Evolutionary conservation across 2,113 vertebrate genomes (phyloP).

Genomic region (Rallus limicola): DNA sequence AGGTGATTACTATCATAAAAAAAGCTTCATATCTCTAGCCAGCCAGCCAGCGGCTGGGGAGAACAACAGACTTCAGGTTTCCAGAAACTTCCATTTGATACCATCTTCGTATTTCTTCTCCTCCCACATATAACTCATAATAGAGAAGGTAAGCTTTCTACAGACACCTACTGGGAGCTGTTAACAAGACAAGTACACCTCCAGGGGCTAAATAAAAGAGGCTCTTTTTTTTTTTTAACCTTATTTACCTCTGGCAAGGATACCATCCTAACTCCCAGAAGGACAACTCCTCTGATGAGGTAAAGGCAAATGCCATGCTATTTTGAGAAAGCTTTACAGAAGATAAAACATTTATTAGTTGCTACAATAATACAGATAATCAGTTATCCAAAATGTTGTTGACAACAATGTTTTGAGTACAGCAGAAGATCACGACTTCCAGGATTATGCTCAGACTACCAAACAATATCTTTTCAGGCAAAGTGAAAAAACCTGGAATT

Average conservation of each 20-base stretch:
- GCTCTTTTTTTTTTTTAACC: background rate
- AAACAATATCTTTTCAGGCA: background rate
- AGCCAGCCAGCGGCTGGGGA: constrained; percentile 71
- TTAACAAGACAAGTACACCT: background rate
- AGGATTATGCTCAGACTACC: background rate
- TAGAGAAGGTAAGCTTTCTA: background rate
- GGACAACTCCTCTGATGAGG: background rate
- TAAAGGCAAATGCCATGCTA: background rate
- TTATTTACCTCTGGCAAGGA: background rate
- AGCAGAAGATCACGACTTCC: background rate
- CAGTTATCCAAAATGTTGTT: background rate
- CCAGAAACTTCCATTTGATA: constrained; percentile 80
- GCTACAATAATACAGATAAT: background rate
- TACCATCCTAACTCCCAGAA: background rate
- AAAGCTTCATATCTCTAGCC: constrained; percentile 69
- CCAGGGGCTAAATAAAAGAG: background rate
- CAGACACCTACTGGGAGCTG: background rate
- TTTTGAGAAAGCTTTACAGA: background rate
- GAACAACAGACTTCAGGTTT: constrained; percentile 75
- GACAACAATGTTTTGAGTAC: background rate
- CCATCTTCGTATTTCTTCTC: constrained; percentile 79
- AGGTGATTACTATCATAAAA: constrained; percentile 69
- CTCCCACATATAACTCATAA: constrained; percentile 68
- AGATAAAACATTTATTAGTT: background rate
- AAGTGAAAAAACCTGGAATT: background rate